Conservation (phyloP, 2,888 invertebrate genomes). For the Dryomyza anilis region DNA sequence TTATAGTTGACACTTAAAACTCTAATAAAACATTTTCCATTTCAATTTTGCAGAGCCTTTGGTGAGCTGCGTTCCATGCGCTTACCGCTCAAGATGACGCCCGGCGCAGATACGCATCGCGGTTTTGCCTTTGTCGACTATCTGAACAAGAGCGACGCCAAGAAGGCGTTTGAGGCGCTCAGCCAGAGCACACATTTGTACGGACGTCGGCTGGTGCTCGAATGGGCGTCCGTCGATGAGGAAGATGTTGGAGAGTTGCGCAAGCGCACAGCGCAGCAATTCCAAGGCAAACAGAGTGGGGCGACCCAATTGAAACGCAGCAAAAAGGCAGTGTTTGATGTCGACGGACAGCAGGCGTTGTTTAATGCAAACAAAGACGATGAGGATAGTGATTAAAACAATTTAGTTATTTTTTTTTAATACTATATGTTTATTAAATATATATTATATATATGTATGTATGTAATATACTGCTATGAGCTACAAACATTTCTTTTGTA, state of each 20-base stretch:
- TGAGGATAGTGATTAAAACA: background rate
- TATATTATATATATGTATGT: no score
- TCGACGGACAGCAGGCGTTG: constrained; percentile 36
- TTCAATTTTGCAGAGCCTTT: constrained; percentile 71
- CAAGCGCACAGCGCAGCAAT: constrained; percentile 81
- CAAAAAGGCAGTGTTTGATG: constrained; percentile 62
- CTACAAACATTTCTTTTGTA: constrained; percentile 27
- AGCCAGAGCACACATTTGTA: constrained; percentile 97
- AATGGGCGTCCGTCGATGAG: constrained; percentile 77
- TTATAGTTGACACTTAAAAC: background rate
- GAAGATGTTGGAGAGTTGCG: constrained; percentile 81
- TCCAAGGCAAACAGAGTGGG: constrained; percentile 59
- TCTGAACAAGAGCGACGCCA: constrained; percentile 85
- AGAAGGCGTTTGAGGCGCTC: constrained; percentile 91
- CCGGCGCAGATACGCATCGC: constrained; percentile 74
- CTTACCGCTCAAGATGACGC: constrained; percentile 84
- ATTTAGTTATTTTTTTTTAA: constrained; percentile 18
- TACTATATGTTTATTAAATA: constrained; percentile 22
- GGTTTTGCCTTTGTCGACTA: constrained; percentile 98
- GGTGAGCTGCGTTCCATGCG: constrained; percentile 90
- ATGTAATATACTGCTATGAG: constrained; percentile 25
- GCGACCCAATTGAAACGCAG: constrained; percentile 56
- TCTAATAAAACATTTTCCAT: background rate
- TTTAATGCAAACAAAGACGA: constrained; percentile 35
- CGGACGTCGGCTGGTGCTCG: constrained; percentile 90